Evolutionary conservation across 2,797 vertebrate genomes (phyloP).

Genomic region (Tokudaia muenninki): DNA sequence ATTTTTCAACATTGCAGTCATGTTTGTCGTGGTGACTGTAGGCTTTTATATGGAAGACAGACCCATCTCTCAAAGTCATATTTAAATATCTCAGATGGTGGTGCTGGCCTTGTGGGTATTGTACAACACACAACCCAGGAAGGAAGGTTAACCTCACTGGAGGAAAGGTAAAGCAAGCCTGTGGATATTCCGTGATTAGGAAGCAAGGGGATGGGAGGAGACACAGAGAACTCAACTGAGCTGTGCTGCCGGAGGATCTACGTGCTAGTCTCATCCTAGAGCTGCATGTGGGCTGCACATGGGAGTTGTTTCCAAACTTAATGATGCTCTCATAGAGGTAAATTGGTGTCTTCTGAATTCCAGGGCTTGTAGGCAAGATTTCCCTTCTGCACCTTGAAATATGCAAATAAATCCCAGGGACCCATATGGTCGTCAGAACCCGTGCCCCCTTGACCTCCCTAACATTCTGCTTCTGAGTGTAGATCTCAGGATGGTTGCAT

Average conservation of each 20-base stretch:
- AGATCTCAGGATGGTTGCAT: background rate
- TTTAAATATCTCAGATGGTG: slow-evolving; percentile 66
- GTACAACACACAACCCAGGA: slow-evolving; percentile 1
- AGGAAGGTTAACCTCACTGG: background rate
- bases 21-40: slow-evolving; percentile 72
- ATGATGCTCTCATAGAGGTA: slow-evolving; percentile 15
- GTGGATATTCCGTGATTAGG: background rate
- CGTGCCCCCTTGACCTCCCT: background rate
- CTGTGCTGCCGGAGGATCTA: slow-evolving; percentile 19
- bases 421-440: background rate
- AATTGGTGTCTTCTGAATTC: slow-evolving; percentile 29
- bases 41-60: slow-evolving; percentile 74
- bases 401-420: background rate
- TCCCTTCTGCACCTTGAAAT: slow-evolving; percentile 34
- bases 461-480: background rate
- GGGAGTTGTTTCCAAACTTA: slow-evolving; percentile 57
- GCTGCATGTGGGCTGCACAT: slow-evolving; percentile 41
- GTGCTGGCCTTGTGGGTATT: slow-evolving; percentile 55
- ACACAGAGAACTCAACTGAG: slow-evolving; percentile 27
- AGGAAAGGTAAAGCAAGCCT: background rate
- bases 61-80: slow-evolving; percentile 77
- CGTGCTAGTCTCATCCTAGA: slow-evolving; percentile 16
- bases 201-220: background rate
- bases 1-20: slow-evolving; percentile 77
- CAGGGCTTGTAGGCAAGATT: background rate